Evolutionary conservation across 2,113 vertebrate species (phyloP).

Genomic region (Hoplias malabaricus): DNA sequence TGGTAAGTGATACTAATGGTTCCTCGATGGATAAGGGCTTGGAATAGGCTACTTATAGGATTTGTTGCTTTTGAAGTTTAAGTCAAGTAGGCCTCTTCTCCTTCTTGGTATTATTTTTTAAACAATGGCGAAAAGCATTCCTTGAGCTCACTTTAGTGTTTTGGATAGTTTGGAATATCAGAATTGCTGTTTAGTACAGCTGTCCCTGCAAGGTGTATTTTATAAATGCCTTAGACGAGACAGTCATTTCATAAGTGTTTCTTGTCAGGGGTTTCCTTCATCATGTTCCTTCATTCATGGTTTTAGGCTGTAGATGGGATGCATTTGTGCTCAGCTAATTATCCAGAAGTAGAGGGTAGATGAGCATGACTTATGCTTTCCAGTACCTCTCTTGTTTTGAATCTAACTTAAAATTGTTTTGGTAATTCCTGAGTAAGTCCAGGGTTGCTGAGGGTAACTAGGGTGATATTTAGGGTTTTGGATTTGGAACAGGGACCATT

Average conservation of each 20-base stretch:
- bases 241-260: too few relatives aligned
- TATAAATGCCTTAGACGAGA: background rate
- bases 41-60: background rate
- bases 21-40: background rate
- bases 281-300: background rate
- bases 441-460: too few relatives aligned
- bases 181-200: background rate
- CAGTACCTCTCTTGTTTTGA: background rate
- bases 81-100: background rate
- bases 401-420: background rate
- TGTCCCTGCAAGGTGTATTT: background rate
- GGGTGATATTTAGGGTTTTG: background rate
- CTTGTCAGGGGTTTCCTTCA: background rate
- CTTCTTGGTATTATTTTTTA: background rate
- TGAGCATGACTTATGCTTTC: background rate
- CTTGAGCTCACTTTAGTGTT: background rate
- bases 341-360: background rate
- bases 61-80: background rate
- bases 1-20: slow-evolving; percentile 66
- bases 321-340: background rate
- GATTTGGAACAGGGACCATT: background rate
- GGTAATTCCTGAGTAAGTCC: background rate
- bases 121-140: background rate
- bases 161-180: background rate
- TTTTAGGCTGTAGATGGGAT: background rate